These are phyloP conservation scores for Smutsia temminckii DNA, from an alignment of 2,797 vertebrate genomes.

Conservation along the genomic window DNA sequence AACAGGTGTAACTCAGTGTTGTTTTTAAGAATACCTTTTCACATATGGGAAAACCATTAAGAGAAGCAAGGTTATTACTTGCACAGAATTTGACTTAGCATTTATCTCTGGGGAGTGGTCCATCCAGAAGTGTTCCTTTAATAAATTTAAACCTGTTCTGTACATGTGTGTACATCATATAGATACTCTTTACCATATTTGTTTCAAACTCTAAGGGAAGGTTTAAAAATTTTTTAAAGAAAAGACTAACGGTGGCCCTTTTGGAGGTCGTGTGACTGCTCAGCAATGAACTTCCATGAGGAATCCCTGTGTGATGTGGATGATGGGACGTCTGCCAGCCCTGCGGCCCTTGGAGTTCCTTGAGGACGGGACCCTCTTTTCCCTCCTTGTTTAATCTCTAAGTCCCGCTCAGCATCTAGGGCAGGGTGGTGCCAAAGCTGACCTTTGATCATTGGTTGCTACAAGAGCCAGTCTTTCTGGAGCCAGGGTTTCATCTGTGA, in stretches of 20 bases:
- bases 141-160: not conserved
- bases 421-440: rapidly evolving
- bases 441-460: not conserved
- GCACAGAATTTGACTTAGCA: not conserved
- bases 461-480: not conserved
- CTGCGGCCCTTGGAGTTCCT: rapidly evolving
- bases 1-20: not conserved
- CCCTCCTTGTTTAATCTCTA: too few relatives aligned
- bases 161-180: rapidly evolving
- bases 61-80: not conserved
- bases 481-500: not conserved
- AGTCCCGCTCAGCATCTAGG: rapidly evolving
- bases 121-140: not conserved
- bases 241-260: not conserved
- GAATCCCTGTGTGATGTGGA: rapidly evolving
- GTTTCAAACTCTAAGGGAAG: not conserved
- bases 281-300: rapidly evolving
- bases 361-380: rapidly evolving
- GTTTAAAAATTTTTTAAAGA: not conserved
- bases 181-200: not conserved
- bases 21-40: not conserved
- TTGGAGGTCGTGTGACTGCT: too few relatives aligned
- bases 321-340: rapidly evolving
- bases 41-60: not conserved
- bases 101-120: not conserved